A percentile compares a stretch with the other conserved stretches of the same genome.
These are phyloP conservation scores for Sisyra terminalis DNA, from an alignment of 2,888 invertebrate species.

Conservation along the genomic window DNA sequence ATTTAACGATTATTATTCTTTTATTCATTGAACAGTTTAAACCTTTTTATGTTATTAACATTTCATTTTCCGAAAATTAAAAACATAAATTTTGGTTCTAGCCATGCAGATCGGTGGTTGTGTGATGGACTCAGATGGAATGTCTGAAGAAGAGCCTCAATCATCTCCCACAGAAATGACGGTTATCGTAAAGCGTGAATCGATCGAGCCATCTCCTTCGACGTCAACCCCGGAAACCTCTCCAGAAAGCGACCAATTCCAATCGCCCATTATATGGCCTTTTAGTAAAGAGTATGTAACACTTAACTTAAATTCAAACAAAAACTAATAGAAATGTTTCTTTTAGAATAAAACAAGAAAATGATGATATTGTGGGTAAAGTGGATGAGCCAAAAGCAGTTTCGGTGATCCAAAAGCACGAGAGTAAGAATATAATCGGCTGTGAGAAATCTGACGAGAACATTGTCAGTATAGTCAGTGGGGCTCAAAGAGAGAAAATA, in stretches of 20 bases:
- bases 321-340: neutral
- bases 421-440: neutral
- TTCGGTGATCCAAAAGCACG: constrained; percentile 1
- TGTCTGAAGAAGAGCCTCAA: constrained; percentile 8
- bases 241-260: neutral
- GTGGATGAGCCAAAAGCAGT: constrained; percentile 5
- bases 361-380: constrained; percentile 6
- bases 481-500: too few species aligned
- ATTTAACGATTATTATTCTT: too few species aligned
- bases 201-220: constrained; percentile 13
- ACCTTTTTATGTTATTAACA: too few species aligned
- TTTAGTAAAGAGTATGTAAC: neutral
- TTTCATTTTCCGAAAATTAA: neutral
- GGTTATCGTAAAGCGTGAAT: constrained; percentile 16
- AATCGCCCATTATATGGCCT: neutral
- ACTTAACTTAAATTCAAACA: neutral
- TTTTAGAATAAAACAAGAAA: constrained; percentile 8
- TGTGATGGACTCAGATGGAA: constrained; percentile 13
- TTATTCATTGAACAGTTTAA: too few species aligned
- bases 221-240: neutral
- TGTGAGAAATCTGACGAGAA: too few species aligned
- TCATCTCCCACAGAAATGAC: constrained; percentile 16
- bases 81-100: neutral
- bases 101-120: constrained; percentile 18
- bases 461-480: too few species aligned